Percentiles rank a stretch among this genome's conserved stretches.
Evolutionary conservation across 2,797 vertebrate genomes (phyloP).

Genomic region (Lepidocolaptes lacrymiger): DNA sequence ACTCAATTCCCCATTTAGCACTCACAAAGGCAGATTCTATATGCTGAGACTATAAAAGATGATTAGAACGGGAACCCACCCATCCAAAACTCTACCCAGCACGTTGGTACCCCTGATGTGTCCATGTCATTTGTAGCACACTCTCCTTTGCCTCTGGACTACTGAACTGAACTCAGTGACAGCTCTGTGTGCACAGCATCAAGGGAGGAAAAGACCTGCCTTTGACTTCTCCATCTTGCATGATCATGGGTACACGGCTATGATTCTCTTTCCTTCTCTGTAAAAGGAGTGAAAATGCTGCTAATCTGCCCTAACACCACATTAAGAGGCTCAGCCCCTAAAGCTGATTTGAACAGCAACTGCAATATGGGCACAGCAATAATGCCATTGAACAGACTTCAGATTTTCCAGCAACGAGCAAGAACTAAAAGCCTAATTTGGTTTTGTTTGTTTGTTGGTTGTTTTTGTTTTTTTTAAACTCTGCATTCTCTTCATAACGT

Average conservation of each 20-base stretch:
- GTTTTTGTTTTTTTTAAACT: not conserved
- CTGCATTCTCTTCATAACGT: not conserved
- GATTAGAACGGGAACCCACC: not conserved
- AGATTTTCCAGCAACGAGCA: not conserved
- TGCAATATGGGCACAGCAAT: not conserved
- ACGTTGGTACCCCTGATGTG: not conserved
- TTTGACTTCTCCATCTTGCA: not conserved
- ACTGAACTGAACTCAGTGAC: not conserved
- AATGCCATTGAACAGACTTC: not conserved
- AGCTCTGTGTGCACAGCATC: not conserved
- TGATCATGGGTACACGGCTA: not conserved
- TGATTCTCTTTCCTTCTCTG: not conserved
- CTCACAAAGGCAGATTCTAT: not conserved
- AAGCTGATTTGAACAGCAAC: not conserved
- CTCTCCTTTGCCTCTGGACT: not conserved
- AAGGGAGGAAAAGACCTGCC: not conserved
- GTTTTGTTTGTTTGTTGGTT: not conserved
- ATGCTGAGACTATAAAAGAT: not conserved
- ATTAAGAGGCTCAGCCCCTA: constrained; percentile 23
- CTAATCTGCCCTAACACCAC: not conserved
- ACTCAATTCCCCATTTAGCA: not conserved
- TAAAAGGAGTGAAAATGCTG: constrained; percentile 14
- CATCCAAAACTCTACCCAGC: not conserved
- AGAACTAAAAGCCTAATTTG: not conserved
- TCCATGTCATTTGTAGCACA: not conserved